Conservation (phyloP, 2,113 vertebrate species). For the Cathartes aura region DNA sequence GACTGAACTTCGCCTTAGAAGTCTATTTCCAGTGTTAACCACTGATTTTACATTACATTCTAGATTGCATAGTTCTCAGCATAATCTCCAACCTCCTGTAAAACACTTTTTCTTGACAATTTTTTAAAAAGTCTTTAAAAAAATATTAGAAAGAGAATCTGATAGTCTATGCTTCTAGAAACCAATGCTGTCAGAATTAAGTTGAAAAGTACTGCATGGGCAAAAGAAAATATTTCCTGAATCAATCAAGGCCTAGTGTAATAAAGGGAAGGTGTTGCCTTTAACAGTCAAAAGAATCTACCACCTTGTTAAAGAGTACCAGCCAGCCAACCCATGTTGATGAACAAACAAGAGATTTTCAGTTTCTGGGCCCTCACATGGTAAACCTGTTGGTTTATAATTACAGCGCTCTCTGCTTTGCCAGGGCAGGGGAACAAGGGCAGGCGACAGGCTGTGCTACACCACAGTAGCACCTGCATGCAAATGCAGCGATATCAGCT, state of each 20-base stretch:
- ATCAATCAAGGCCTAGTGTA: background rate
- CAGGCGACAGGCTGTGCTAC: background rate
- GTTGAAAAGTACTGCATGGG: background rate
- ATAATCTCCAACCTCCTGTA: background rate
- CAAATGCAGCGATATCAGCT: constrained; percentile 27
- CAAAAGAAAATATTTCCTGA: background rate
- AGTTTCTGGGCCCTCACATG: background rate
- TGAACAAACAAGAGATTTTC: background rate
- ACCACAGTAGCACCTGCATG: constrained; percentile 39
- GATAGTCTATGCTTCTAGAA: background rate
- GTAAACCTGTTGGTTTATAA: background rate
- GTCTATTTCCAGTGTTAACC: background rate
- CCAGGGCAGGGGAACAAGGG: background rate
- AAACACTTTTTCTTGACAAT: background rate
- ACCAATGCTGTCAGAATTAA: background rate
- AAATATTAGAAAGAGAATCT: background rate
- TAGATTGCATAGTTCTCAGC: background rate
- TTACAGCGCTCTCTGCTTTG: background rate
- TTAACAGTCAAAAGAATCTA: background rate
- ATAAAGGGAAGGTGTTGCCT: background rate
- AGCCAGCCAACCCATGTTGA: background rate
- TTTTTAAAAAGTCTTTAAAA: background rate
- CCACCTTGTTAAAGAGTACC: background rate
- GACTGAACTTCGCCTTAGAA: background rate
- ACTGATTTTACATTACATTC: background rate